A percentile compares a stretch with the other conserved stretches of the same genome.
Evolutionary conservation across 2,113 vertebrate species (phyloP).

Genomic region (Petrocephalus zakoni): DNA sequence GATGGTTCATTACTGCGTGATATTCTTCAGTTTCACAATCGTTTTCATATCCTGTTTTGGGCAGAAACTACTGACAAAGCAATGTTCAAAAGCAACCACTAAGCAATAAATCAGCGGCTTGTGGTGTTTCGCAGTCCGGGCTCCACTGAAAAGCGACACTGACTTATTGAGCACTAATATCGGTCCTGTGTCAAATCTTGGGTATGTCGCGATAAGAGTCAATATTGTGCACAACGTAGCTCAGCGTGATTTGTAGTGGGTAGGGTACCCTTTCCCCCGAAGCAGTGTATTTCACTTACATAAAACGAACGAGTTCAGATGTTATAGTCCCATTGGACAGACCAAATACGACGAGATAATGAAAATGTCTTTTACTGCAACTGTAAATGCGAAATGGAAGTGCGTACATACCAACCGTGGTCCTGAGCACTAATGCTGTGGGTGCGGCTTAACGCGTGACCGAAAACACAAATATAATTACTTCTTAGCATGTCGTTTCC

Average conservation of each 20-base stretch:
- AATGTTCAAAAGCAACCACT: background rate
- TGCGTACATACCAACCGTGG: background rate
- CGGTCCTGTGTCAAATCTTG: background rate
- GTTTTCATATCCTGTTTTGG: slow-evolving; percentile 23
- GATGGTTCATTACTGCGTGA: slow-evolving; percentile 20
- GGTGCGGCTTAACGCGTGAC: background rate
- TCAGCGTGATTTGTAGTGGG: background rate
- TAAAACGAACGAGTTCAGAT: background rate
- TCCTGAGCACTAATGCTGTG: background rate
- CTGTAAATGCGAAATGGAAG: background rate
- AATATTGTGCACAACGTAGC: background rate
- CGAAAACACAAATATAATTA: background rate
- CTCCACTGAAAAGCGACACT: background rate
- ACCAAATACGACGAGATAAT: background rate
- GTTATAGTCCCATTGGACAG: background rate
- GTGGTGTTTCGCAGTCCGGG: background rate
- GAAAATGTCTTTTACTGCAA: background rate
- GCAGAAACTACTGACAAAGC: slow-evolving; percentile 15
- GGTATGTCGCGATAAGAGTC: background rate
- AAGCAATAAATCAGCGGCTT: background rate
- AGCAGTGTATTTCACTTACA: background rate
- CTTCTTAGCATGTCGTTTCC: background rate
- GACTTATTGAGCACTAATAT: slow-evolving; percentile 16
- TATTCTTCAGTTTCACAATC: slow-evolving; percentile 15
- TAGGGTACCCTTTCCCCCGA: background rate